Base-by-base conservation (phyloP, 2,888 invertebrate species). In the Pediacus dermestoides region DNA sequence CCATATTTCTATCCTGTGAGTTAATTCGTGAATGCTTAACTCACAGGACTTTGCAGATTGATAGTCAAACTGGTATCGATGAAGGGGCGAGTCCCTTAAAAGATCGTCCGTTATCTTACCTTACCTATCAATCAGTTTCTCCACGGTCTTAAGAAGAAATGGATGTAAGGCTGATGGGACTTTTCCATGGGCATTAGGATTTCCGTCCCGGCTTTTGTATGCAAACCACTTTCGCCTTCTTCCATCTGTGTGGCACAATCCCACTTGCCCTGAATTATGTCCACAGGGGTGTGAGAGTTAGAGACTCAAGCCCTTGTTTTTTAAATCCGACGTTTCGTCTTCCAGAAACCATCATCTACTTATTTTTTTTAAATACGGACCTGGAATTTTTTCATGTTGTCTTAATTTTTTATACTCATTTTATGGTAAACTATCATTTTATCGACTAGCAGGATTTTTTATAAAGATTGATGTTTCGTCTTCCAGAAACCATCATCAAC, bases 111-210 rank as follows among this genome's bases (percentile, higher is more conserved):
- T 28, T 7, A 28, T 28, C 4, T n/a, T n/a, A n/a, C n/a, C n/a
- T n/a, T 28, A 14, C 12, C 12, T 11, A n/a, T 28, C 28, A 6
- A 28, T 13, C 30, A 28, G 18, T 18, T 18, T 36, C 12, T 28
- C 30, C 36, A 36, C 7, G 7, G 30, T 30, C 13, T 36, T 28
- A 4, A 28, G 11, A 2, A 36, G 7, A 12, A 31, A 37, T n/a
- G 23, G n/a, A 32, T 15, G 32, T 32, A 4, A 23, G 23, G 18
- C 30, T 4, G 54, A 59, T 27, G 57, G 55, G 35, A 14, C 28
- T 11, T 28, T 28, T 13, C 13, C 13, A 8, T n/a, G 26, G 3
- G 27, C 22, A 30, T n/a, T 21, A 23, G 13, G 16, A 9, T 3
- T 28, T 14, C 11, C 32, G 10, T 8, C 33, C 33, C 22, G 30